Percentiles rank a stretch among this genome's conserved stretches.
Evolutionary conservation across 2,888 invertebrate genomes (phyloP).

Genomic region (Syritta pipiens): DNA sequence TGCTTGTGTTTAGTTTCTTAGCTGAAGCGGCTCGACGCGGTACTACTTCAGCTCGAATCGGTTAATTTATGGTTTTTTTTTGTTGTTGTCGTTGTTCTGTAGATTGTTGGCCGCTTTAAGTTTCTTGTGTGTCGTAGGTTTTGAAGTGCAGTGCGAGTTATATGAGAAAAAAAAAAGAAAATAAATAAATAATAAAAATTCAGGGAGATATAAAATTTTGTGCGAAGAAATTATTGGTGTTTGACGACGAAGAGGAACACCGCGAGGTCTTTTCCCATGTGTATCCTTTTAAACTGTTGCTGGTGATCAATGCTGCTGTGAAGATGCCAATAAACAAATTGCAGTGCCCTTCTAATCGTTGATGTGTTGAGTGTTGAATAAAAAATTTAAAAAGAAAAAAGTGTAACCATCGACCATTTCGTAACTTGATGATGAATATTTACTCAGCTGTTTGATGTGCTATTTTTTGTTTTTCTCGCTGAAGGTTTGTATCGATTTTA

Average conservation of each 20-base stretch:
- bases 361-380: not conserved
- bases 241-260: too few species aligned
- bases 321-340: not conserved
- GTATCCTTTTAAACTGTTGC: constrained; percentile 5
- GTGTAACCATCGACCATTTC: not conserved
- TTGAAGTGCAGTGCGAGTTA: not conserved
- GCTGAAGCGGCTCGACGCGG: not conserved
- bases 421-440: not conserved
- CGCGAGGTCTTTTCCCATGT: not conserved
- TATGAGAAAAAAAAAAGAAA: too few species aligned
- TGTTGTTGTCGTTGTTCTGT: not conserved
- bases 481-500: constrained; percentile 24
- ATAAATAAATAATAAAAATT: too few species aligned
- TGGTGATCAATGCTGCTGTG: not conserved
- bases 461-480: too few species aligned
- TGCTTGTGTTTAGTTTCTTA: not conserved
- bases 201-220: too few species aligned
- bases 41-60: not conserved
- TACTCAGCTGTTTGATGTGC: not conserved
- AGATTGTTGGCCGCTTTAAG: not conserved
- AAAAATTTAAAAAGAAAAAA: too few species aligned
- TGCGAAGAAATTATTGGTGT: too few species aligned
- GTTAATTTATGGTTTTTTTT: not conserved
- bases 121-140: not conserved
- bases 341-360: not conserved